Percentiles rank a stretch among this genome's conserved stretches.
Conservation (phyloP, 1,140 invertebrate genomes). For the Leptinotarsa texana region DNA sequence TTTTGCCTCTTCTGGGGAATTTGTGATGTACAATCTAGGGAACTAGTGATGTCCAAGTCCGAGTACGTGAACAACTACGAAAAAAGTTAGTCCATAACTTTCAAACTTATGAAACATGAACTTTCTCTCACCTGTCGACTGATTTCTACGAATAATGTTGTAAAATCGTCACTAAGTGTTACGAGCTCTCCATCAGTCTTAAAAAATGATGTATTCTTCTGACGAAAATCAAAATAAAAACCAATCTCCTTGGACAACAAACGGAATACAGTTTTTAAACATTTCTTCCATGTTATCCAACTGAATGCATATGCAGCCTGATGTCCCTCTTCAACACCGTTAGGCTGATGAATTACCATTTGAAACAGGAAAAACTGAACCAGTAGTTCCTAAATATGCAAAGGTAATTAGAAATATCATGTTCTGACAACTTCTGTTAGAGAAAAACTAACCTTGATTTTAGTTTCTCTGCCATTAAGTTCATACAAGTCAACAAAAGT, state of each 20-base stretch:
- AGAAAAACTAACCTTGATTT: conserved; percentile 34
- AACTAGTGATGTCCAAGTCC: conserved; percentile 17
- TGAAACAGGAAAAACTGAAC: conserved; percentile 49
- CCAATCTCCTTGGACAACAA: conserved; percentile 38
- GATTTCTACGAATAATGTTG: conserved; percentile 45
- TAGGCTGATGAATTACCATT: conserved; percentile 49
- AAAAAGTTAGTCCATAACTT: not conserved
- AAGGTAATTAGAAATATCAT: not conserved
- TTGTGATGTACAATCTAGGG: conserved; percentile 27
- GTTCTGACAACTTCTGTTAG: not conserved
- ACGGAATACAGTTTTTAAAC: conserved; percentile 39
- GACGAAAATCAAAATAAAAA: conserved; percentile 31
- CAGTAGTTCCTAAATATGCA: conserved; percentile 34
- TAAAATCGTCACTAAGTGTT: conserved; percentile 37
- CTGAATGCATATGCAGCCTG: conserved; percentile 40
- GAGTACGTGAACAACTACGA: conserved; percentile 19
- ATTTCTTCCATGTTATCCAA: conserved; percentile 45
- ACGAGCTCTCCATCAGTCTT: conserved; percentile 25
- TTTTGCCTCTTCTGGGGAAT: conserved; percentile 35
- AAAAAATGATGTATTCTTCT: conserved; percentile 39
- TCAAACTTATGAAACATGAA: not conserved
- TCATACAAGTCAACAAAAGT: conserved; percentile 42
- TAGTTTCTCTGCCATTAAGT: conserved; percentile 32
- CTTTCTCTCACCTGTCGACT: conserved; percentile 41
- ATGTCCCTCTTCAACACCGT: conserved; percentile 39